Evolutionary conservation across 2,888 invertebrate species (phyloP), one percentile per base, ranked within the genome.

Genomic region (Limnephilus lunatus): DNA sequence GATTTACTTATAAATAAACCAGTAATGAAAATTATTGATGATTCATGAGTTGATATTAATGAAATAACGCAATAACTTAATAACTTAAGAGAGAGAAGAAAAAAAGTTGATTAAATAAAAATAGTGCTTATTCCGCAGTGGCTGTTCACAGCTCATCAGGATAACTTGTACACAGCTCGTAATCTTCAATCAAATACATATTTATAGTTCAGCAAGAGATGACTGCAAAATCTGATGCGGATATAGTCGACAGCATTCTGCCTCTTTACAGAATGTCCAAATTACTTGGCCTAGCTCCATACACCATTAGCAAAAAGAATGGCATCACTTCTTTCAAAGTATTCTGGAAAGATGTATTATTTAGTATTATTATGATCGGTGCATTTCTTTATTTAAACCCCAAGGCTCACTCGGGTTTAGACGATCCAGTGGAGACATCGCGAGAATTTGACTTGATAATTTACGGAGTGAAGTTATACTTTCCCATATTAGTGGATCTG

Each of bases 221-320:
- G 68, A 25, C n/a, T 25, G 25, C 25, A 1, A 68, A 68, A 68
- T 68, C 25, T n/a, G 25, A 68, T 25, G 25, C 9, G 9, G 68
- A 85, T 68, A 25, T 90, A 14, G 15, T 80, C 3, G 88, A 92
- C 15, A 89, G 68, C 15, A 9, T 92, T 11, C 4, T 85, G 5
- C 91, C 91, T 0, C 5, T 92, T n/a, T 92, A 91, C 82, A 90
- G 44, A 90, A 68, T 92, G 19, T 87, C 91, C 0, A 88, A 89
- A 90, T 31, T 91, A 81, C 35, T 91, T 31, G 92, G 91, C 3
- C 32, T 92, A 30, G 91, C 92, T 32, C 91, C 92, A 3, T 91
- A 86, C 83, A 89, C 92, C 9, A 90, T 92, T 30, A 53, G 4
- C 31, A 81, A 90, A 30, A 92, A 87, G n/a, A 88, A 91, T 9